Evolutionary conservation across 2,113 vertebrate species (phyloP).

Genomic region (Otocyon megalotis): DNA sequence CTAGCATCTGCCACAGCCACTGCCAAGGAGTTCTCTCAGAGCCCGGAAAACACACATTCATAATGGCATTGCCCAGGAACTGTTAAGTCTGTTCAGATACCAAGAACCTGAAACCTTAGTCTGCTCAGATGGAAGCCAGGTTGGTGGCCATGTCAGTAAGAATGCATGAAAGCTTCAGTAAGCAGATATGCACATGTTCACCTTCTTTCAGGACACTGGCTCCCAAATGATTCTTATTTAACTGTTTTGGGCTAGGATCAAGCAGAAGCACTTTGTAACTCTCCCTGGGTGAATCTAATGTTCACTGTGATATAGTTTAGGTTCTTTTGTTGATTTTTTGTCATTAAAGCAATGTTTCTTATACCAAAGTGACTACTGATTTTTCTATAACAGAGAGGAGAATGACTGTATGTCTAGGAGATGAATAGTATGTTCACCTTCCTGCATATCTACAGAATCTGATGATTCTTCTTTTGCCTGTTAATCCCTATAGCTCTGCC

Average conservation of each 20-base stretch:
- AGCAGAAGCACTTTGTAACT: neutral
- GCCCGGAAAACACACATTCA: neutral
- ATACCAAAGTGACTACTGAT: neutral
- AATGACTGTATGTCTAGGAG: neutral
- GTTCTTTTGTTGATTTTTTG: constrained; percentile 17
- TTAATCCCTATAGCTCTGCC: neutral
- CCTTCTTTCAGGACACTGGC: neutral
- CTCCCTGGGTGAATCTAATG: neutral
- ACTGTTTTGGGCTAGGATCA: neutral
- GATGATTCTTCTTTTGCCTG: neutral
- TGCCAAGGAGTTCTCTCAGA: constrained; percentile 9
- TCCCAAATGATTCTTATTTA: neutral
- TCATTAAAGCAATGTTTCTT: neutral
- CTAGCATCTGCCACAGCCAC: neutral
- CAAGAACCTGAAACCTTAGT: neutral
- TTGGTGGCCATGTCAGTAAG: neutral
- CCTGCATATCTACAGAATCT: neutral
- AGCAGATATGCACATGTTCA: neutral
- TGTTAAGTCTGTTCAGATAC: neutral
- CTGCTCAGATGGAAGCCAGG: neutral
- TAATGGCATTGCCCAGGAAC: neutral
- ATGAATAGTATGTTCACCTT: neutral
- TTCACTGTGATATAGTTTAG: neutral
- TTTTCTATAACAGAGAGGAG: neutral
- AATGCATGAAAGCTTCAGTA: neutral